phyloP scores from a whole-genome alignment of 2,113 vertebrate species.

The Channa argus region DNA sequence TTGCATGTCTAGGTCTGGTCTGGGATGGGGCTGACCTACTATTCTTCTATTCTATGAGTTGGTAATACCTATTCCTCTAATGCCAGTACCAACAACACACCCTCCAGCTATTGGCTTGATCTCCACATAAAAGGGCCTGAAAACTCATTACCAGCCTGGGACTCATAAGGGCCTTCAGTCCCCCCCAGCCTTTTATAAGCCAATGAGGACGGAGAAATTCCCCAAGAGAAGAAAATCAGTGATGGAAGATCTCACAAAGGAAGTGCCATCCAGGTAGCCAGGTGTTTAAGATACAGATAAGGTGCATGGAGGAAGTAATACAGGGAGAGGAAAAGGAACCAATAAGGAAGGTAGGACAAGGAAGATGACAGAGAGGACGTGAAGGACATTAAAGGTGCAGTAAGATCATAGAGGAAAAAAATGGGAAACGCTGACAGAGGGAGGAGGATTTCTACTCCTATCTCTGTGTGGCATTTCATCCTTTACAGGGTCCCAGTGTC shows the following conservation, averaged over 20 bases:
- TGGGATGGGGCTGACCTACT: slow-evolving; percentile 39
- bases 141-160: slow-evolving; percentile 75
- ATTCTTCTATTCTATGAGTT: slow-evolving; percentile 39
- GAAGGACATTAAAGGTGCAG: slow-evolving; percentile 41
- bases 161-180: slow-evolving; percentile 59
- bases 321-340: slow-evolving; percentile 36
- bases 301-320: slow-evolving; percentile 44
- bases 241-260: slow-evolving; percentile 42
- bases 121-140: slow-evolving; percentile 77
- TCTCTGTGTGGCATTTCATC: slow-evolving; percentile 63
- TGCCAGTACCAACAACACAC: slow-evolving; percentile 55
- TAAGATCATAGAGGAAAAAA: slow-evolving; percentile 27
- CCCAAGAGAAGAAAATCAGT: slow-evolving; percentile 29
- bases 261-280: slow-evolving; percentile 56
- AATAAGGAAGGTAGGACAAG: slow-evolving; percentile 62
- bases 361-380: slow-evolving; percentile 57
- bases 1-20: slow-evolving; percentile 42
- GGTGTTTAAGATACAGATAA: slow-evolving; percentile 73
- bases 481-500: slow-evolving; percentile 64
- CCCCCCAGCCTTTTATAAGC: slow-evolving; percentile 60
- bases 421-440: slow-evolving; percentile 33
- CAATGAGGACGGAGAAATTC: slow-evolving; percentile 62
- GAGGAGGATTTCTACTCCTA: slow-evolving; percentile 49
- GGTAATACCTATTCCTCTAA: slow-evolving; percentile 66
- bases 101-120: slow-evolving; percentile 63